Conservation (phyloP, 2,797 vertebrate genomes). For the Labroides dimidiatus region DNA sequence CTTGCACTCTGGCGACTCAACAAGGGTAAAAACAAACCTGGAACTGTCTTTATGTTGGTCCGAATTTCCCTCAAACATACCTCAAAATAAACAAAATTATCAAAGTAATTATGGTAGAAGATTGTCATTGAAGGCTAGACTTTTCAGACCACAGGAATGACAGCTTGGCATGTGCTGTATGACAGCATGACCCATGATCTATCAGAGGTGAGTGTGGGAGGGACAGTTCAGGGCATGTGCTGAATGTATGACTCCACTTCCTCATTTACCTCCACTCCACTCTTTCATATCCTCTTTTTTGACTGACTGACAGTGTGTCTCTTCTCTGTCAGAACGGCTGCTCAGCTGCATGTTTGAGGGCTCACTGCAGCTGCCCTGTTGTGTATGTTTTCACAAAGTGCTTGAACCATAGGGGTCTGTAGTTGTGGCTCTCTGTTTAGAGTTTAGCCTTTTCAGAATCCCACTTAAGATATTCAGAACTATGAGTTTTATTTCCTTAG, state of each 20-base stretch:
- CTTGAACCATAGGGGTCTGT: conserved; percentile 36
- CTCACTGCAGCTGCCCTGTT: conserved; percentile 34
- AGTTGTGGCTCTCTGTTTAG: conserved; percentile 5
- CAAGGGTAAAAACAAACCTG: conserved; percentile 11
- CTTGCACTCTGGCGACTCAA: conserved; percentile 24
- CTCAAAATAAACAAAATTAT: not conserved
- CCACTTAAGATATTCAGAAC: not conserved
- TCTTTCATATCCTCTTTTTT: conserved; percentile 82
- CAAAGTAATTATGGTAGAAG: not conserved
- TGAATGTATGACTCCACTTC: conserved; percentile 82
- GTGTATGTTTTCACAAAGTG: conserved; percentile 27
- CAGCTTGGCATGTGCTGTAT: conserved; percentile 64
- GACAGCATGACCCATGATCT: conserved; percentile 78
- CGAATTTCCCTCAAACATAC: conserved; percentile 22
- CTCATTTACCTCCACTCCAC: conserved; percentile 65
- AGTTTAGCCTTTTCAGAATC: not conserved
- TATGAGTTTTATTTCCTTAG: not conserved
- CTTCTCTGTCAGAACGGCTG: conserved; percentile 27
- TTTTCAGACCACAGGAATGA: conserved; percentile 60
- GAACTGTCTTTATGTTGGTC: conserved; percentile 18
- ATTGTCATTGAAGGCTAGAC: conserved; percentile 6
- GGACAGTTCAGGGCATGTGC: conserved; percentile 74
- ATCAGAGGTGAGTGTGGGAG: conserved; percentile 71
- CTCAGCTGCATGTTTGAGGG: conserved; percentile 34
- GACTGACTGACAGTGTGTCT: conserved; percentile 41